Conservation (phyloP, 2,797 vertebrate species). For the Emydoidea blandingii region DNA sequence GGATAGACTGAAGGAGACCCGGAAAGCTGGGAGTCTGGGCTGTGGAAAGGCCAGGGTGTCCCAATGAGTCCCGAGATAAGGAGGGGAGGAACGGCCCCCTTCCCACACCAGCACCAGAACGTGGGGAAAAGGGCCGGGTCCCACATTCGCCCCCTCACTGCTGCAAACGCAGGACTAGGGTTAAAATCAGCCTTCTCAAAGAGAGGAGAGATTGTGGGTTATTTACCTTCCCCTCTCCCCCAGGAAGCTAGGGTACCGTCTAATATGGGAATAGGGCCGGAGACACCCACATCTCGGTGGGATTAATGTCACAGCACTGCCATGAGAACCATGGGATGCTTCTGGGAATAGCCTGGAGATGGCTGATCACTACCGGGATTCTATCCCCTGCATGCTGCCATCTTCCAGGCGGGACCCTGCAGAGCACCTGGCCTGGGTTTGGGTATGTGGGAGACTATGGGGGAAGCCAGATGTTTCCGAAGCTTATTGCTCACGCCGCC, state of each 20-base stretch:
- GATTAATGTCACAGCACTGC: background rate
- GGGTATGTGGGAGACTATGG: background rate
- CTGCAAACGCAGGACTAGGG: background rate
- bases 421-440: background rate
- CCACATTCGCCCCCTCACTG: too few species aligned
- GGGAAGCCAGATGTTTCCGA: background rate
- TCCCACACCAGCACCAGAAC: too few species aligned
- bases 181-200: background rate
- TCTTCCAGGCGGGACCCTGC: background rate
- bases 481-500: background rate
- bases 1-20: too few species aligned
- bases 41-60: too few species aligned
- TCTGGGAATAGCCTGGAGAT: background rate
- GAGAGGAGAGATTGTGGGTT: too few species aligned
- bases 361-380: background rate
- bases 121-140: too few species aligned
- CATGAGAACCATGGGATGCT: background rate
- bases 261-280: background rate
- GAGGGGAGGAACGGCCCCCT: too few species aligned
- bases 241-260: too few species aligned
- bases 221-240: background rate
- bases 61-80: too few species aligned
- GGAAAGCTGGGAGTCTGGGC: too few species aligned
- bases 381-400: too few species aligned
- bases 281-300: background rate